Conservation (phyloP, 2,113 vertebrate genomes). For the Puntigrus tetrazona region DNA sequence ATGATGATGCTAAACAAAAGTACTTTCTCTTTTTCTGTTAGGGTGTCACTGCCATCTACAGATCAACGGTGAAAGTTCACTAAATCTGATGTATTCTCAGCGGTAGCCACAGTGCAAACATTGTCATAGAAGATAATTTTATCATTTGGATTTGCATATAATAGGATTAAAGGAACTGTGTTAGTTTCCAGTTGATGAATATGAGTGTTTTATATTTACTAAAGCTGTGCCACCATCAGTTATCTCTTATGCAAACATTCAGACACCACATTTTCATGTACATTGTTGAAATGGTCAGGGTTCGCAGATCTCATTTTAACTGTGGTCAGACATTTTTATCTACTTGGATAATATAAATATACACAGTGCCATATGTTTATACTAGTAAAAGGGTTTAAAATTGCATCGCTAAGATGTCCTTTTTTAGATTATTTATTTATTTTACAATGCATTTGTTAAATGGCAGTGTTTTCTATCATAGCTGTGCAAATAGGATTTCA, state of each 20-base stretch:
- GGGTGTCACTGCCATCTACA: constrained; percentile 81
- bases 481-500: too few species aligned
- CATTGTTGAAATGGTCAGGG: constrained; percentile 7
- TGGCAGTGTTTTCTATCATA: too few species aligned
- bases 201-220: neutral
- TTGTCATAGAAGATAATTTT: neutral
- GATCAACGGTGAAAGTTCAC: constrained; percentile 72
- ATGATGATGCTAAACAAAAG: constrained; percentile 33
- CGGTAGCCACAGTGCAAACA: neutral
- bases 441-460: too few species aligned
- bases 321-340: neutral
- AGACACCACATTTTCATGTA: neutral
- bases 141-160: constrained; percentile 3
- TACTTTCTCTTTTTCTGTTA: constrained; percentile 59
- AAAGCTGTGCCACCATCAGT: constrained; percentile 3
- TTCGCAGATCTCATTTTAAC: neutral
- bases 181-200: neutral
- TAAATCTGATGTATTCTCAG: constrained; percentile 5
- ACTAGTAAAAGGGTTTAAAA: too few species aligned
- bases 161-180: neutral
- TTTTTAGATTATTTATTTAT: too few species aligned
- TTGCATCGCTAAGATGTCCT: too few species aligned
- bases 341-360: neutral
- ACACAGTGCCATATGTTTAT: neutral
- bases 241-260: constrained; percentile 30